These are phyloP conservation scores for Sander vitreus DNA, from an alignment of 2,113 vertebrate genomes.

Conservation along the genomic window DNA sequence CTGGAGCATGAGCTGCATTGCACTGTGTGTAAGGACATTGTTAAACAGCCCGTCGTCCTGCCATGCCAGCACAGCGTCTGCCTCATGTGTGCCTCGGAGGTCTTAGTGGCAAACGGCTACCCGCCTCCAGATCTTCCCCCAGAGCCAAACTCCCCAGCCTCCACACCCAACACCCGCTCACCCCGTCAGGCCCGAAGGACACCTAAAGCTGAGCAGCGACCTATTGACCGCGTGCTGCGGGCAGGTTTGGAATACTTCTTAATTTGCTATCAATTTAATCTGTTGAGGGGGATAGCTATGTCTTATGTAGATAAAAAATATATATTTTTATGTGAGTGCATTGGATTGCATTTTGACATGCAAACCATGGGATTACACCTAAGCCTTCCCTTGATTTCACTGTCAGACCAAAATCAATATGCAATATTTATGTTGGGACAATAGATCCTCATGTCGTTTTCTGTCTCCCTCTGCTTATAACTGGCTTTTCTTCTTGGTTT, in stretches of 20 bases:
- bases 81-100: constrained; percentile 94
- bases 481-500: not conserved
- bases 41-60: constrained; percentile 94
- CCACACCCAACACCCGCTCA: constrained; percentile 92
- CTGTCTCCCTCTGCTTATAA: constrained; percentile 6
- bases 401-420: not conserved
- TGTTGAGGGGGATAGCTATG: not conserved
- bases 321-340: not conserved
- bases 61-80: constrained; percentile 95
- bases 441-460: not conserved
- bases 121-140: constrained; percentile 89
- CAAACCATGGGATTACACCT: not conserved
- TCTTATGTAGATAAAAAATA: not conserved
- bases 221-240: constrained; percentile 91
- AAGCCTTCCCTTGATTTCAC: not conserved
- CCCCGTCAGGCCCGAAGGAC: constrained; percentile 90
- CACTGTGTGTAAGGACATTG: constrained; percentile 94
- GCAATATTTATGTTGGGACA: not conserved
- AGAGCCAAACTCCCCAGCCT: constrained; percentile 93
- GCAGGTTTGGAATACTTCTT: constrained; percentile 81
- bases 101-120: constrained; percentile 93
- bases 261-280: not conserved
- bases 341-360: not conserved
- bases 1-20: constrained; percentile 96
- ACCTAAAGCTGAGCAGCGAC: constrained; percentile 89